A percentile compares a stretch with the other conserved stretches of the same genome.
These are phyloP conservation scores for Pionites leucogaster DNA, from an alignment of 2,113 vertebrate species.

Conservation along the genomic window DNA sequence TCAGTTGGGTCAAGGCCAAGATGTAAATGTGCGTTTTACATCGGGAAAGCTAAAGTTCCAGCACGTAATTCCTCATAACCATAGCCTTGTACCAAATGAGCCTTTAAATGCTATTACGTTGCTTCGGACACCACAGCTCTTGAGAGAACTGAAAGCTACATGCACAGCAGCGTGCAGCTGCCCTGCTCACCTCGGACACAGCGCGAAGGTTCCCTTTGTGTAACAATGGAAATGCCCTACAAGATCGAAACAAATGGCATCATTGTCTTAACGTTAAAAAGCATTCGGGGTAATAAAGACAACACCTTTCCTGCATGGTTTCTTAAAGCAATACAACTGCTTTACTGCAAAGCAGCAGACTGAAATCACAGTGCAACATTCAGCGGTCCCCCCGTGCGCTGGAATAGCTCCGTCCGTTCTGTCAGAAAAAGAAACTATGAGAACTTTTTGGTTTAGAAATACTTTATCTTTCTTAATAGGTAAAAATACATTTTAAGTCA, in stretches of 20 bases:
- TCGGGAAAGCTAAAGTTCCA: neutral
- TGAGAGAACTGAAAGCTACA: neutral
- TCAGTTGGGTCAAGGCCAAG: neutral
- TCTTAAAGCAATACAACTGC: neutral
- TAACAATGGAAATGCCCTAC: neutral
- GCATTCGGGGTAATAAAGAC: neutral
- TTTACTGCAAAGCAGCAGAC: neutral
- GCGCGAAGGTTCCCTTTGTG: accelerated
- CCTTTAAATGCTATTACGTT: neutral
- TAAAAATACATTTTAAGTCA: neutral
- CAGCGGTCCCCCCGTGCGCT: neutral
- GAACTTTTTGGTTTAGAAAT: neutral
- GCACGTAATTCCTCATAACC: neutral
- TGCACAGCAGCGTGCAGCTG: neutral
- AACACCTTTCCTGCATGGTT: neutral
- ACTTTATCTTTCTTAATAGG: constrained; percentile 1
- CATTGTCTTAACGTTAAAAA: neutral
- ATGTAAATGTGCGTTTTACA: neutral
- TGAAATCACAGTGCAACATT: too few relatives aligned
- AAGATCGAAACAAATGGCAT: neutral
- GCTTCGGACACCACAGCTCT: neutral
- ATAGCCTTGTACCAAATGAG: neutral
- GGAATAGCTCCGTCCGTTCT: neutral
- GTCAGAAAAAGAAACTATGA: neutral
- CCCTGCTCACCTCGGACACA: neutral